Conservation (phyloP, 2,888 invertebrate genomes). For the Spodoptera littoralis region DNA sequence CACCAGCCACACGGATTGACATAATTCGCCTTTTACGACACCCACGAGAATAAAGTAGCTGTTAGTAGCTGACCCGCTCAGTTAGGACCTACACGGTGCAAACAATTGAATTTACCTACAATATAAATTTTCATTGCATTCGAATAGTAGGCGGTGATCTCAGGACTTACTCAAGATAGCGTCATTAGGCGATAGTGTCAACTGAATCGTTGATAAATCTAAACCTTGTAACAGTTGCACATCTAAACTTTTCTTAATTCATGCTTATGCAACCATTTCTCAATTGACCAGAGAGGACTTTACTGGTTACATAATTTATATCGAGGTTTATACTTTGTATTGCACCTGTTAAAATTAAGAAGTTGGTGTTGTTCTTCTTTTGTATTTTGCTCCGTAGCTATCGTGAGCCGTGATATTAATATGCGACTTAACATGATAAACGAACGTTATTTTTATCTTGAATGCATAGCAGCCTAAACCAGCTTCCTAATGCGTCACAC, state of each 20-base stretch:
- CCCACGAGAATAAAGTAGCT: slow-evolving; percentile 38
- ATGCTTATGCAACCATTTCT: slow-evolving; percentile 33
- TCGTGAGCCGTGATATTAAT: too few relatives aligned
- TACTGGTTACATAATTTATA: slow-evolving; percentile 16
- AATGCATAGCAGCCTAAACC: slow-evolving; percentile 20
- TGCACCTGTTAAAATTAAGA: background rate
- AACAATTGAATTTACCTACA: slow-evolving; percentile 26
- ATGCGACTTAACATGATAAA: too few relatives aligned
- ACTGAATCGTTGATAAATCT: slow-evolving; percentile 52
- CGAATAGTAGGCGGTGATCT: slow-evolving; percentile 26
- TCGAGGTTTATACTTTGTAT: slow-evolving; percentile 1
- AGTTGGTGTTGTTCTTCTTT: too few relatives aligned
- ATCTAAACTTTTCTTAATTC: slow-evolving; percentile 44
- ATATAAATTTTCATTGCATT: slow-evolving; percentile 30
- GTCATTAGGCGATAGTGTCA: slow-evolving; percentile 46
- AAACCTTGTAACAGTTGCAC: slow-evolving; percentile 55
- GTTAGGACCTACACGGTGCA: slow-evolving; percentile 22
- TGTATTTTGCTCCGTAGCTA: too few relatives aligned
- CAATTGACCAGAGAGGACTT: slow-evolving; percentile 15
- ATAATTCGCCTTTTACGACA: slow-evolving; percentile 35
- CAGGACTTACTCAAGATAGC: slow-evolving; percentile 37
- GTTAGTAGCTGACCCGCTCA: slow-evolving; percentile 29
- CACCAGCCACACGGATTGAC: slow-evolving; percentile 24
- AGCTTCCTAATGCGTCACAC: slow-evolving; percentile 64
- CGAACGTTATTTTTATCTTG: too few relatives aligned